Evolutionary conservation across 2,888 invertebrate species (phyloP).

Genomic region (Ectemnius continuus): DNA sequence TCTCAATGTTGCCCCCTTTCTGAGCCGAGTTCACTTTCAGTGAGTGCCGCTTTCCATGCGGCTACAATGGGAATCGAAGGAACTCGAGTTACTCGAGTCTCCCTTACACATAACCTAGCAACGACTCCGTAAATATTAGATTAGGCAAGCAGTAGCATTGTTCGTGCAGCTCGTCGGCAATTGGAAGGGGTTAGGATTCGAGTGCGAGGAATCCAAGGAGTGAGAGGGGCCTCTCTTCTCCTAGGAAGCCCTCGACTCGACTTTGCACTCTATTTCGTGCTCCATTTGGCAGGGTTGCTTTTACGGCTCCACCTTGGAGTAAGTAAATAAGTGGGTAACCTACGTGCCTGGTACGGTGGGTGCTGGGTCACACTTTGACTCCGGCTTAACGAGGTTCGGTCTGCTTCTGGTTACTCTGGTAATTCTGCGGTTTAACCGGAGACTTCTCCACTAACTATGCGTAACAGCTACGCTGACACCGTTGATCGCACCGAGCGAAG

Average conservation of each 20-base stretch:
- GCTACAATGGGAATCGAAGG: no score
- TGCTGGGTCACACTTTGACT: constrained; percentile 47
- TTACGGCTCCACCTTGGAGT: constrained; percentile 36
- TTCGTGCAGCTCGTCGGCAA: background rate
- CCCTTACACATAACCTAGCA: background rate
- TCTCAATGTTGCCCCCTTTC: no score
- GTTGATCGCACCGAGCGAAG: no score
- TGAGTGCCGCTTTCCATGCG: no score
- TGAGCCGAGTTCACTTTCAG: no score
- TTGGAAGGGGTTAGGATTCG: background rate
- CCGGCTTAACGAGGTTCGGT: constrained; percentile 55
- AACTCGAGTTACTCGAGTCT: background rate
- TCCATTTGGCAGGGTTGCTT: constrained; percentile 41
- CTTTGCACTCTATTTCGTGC: constrained; percentile 33
- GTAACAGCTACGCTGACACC: background rate
- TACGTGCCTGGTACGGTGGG: constrained; percentile 28
- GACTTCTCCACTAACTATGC: constrained; percentile 33
- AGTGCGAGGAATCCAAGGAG: background rate
- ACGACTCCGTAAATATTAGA: background rate
- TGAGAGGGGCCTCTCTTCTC: background rate
- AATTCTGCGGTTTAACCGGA: constrained; percentile 37
- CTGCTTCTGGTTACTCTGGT: constrained; percentile 45
- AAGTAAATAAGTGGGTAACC: constrained; percentile 57
- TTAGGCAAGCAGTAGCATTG: background rate
- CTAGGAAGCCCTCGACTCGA: constrained; percentile 6